Base-by-base conservation (phyloP, 2,888 invertebrate species). In the Timandra comae region DNA sequence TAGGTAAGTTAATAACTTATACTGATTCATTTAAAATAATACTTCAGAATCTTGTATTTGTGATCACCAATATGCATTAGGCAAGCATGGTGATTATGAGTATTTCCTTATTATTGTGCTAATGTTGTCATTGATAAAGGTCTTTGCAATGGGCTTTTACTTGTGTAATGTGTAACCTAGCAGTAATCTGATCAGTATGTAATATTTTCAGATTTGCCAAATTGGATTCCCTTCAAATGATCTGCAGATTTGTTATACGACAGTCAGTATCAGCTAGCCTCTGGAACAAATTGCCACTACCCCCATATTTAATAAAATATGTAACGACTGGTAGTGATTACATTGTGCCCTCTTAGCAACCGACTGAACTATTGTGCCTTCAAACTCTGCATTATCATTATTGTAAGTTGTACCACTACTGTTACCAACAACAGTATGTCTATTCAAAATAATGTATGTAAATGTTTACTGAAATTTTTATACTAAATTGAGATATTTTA, bases 181-280 rank as follows among this genome's bases (percentile, higher is more conserved):
- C n/a, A n/a, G n/a, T n/a, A n/a, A n/a, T n/a, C n/a, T n/a, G n/a
- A n/a, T n/a, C n/a, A n/a, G n/a, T n/a, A n/a, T n/a, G n/a, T n/a
- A n/a, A 29, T 12, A 22, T 27, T 79, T 92, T 45, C 86, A 92
- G 67, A 89, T 92, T 76, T 90, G 90, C 56, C 80, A 91, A 86
- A 84, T 79, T 67, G 85, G 91, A 71, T 86, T 91, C 61, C 53
- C 62, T 93, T 53, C 91, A 92, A 75, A 91, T 91, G 81, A 87
- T 92, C 51, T 92, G 92, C 70, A 88, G 92, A 54, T 92, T 92
- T 84, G 91, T 91, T 13, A 91, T 93, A 51, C 84, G 92, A 48
- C 91, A 91, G 70, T 89, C 89, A 49, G 91, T 90, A 28, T 77
- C 90, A 47, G 81, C 89, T 46, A 89, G 90, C 67, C 88, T 89